Evolutionary conservation across 2,113 vertebrate species (phyloP), one percentile per base, ranked within the genome.

Genomic region (Chloebia gouldiae): DNA sequence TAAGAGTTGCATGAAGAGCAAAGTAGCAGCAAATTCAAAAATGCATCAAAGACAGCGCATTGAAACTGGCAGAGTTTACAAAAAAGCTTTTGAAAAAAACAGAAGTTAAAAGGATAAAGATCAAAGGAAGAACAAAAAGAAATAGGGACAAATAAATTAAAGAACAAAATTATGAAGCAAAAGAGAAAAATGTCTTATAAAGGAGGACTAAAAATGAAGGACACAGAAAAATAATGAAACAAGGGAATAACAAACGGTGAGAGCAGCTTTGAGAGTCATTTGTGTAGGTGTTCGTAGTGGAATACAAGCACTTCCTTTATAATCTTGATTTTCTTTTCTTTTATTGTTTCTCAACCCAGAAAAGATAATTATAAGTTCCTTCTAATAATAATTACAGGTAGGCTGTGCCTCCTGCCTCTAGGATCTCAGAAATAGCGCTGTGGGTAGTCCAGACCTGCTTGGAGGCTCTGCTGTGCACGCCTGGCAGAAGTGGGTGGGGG

Each of bases 41-140:
- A 23, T 59, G 72, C 71, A 88, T 92, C 87, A 93, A 81, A 95
- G 81, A 33, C 30, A 76, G 23, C 23, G 30, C 50, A 23, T 20
- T 35, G 78, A 84, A 92, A 88, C 51, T 77, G 37, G 23, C 53
- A 63, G 37, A 11, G 37, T 51, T 90, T 54, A 60, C 28, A 22
- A 23, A 76, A 65, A 28, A 51, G 16, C 25, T 61, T 90, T 88
- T 81, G 47, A 64, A 88, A 68, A 64, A 63, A 28, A 12, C 0
- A 20, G 30, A 83, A 70, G 65, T 93, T 92, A 88, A 88, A 95
- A 95, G 87, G 42, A 81, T 88, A 78, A 92, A 84, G 80, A 93
- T 95, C 93, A 97, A 94, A 96, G 69, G 60, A 66, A 91, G 68
- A 92, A 76, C 60, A 81, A 93, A 95, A 90, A 37, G 27, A 90